Base-by-base conservation (phyloP, 2,113 vertebrate genomes). In the Panurus biarmicus region DNA sequence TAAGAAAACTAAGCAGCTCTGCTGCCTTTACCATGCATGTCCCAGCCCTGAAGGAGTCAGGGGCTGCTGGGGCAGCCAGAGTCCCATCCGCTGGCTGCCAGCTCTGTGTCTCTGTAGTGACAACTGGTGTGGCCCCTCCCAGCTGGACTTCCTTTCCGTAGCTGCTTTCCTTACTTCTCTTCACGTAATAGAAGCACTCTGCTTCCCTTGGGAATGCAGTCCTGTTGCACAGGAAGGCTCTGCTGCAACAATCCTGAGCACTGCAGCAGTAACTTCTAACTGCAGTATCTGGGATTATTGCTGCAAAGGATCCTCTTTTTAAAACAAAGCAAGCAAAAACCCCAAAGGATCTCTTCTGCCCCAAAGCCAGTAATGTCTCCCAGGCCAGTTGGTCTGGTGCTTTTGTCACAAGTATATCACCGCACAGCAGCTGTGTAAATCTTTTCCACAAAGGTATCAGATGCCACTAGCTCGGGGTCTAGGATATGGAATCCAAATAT, bases 21-120 rank as follows among this genome's bases (percentile, higher is more conserved):
- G 1, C 40, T 9, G 1, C 48, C 64, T 47, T 67, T 40, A 54
- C 11, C 25, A 25, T 0, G 0, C 14, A 1, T 1, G 3, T 51
- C 14, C 38, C 48, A 91, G n/a, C 21, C 53, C 36, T 31, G 38
- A 51, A 66, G n/a, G 38, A 87, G 14, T 2, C 58, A 7, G 53
- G 31, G 45, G 24, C 28, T 81, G 26, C 28, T 64, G 51, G 31
- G 21, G 38, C 73, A 14, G 42, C 21, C 57, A 20, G 48, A 71
- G n/a, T 9, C 50, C 57, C 2, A 4, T 51, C 2, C 33, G 23
- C 35, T 6, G 0, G 5, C 28, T 61, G 58, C 42, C 42, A 50
- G 54, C n/a, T 72, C 40, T n/a, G 47, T 5, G 16, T 61, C 56
- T 70, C 12, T 31, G 22, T 23, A 12, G 56, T 26, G 66, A 23